Base-by-base conservation (phyloP, 1,140 invertebrate genomes). In the Plectus sambesii region DNA sequence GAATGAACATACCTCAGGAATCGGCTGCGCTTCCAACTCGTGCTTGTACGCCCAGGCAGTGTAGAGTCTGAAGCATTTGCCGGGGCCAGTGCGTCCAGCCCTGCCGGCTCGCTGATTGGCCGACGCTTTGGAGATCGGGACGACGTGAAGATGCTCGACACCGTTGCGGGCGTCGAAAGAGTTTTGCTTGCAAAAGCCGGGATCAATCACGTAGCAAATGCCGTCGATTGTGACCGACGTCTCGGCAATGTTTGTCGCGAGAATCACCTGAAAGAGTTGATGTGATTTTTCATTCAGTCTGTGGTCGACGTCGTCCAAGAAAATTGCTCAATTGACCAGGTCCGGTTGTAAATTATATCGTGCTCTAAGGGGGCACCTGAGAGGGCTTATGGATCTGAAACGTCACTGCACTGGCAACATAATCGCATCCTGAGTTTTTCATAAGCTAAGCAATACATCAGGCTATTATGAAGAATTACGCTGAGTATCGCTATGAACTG, bases 201-300 rank as follows among this genome's bases (percentile, higher is more conserved):
- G 89, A 77, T 99, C 94, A 58, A 99, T 96, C 0, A 99, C 94
- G 74, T 93, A 99, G 41, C 88, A 84, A 54, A 99, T 98, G 60
- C 96, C 96, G 69, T 99, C 93, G 58, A 99, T 99, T 1, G 94
- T 99, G 6, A 99, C 73, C 3, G 92, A 97, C 17, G 94, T 99
- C 75, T 98, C 92, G 1, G 94, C 94, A 67, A 99, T 99, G 69
- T 99, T 99, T 19, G 94, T 99, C 1, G 93, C 93, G 19, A 99
- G 72, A 15, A 98, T 82, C 22, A 96, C 85, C 75, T 90, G 51
- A 49, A 63, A 47, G n/a, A n/a, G n/a, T n/a, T n/a, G n/a, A n/a
- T n/a, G n/a, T n/a, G n/a, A n/a, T n/a, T n/a, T n/a, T n/a, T 33
- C 12, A 33, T 33, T 12, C n/a, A 33, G 12, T n/a, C n/a, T 33